phyloP scores from a whole-genome alignment of 2,888 invertebrate genomes.

The Patella depressa region DNA sequence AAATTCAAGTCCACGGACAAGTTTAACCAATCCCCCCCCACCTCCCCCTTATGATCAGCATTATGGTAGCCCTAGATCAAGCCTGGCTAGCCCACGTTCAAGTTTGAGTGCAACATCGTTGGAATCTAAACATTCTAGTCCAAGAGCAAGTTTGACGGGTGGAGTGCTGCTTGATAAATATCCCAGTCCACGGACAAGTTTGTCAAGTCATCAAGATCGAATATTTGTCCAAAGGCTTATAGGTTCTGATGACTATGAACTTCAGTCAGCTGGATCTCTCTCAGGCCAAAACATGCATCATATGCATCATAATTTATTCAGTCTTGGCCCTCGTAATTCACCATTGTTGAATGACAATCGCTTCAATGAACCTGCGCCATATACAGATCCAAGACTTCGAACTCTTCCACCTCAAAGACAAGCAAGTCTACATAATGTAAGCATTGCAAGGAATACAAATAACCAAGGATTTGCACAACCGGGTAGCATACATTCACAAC shows the following conservation, averaged over 20 bases:
- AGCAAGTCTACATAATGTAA: slow-evolving; percentile 31
- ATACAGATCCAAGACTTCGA: slow-evolving; percentile 53
- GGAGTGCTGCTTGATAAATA: slow-evolving; percentile 53
- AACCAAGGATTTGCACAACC: slow-evolving; percentile 2
- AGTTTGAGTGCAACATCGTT: slow-evolving; percentile 71
- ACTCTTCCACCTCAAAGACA: slow-evolving; percentile 46
- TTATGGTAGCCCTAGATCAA: slow-evolving; percentile 54
- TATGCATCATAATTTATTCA: slow-evolving; percentile 39
- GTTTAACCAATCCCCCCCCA: slow-evolving; percentile 53
- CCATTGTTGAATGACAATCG: slow-evolving; percentile 50
- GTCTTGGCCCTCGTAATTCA: slow-evolving; percentile 38
- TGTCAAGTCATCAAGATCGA: slow-evolving; percentile 58
- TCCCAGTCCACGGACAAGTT: slow-evolving; percentile 72
- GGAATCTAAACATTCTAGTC: slow-evolving; percentile 74
- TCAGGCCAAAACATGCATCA: slow-evolving; percentile 39
- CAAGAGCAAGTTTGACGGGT: slow-evolving; percentile 64
- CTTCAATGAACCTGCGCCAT: slow-evolving; percentile 60
- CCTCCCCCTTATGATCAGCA: slow-evolving; percentile 56
- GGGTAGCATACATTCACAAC: slow-evolving; percentile 18
- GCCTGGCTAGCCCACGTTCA: slow-evolving; percentile 62
- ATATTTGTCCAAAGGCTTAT: slow-evolving; percentile 33
- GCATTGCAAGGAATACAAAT: neutral
- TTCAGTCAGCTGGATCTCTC: slow-evolving; percentile 21
- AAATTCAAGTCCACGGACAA: slow-evolving; percentile 62
- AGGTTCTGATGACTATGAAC: slow-evolving; percentile 27